Conservation (phyloP, 2,888 invertebrate genomes). For the Cotesia congregata region DNA sequence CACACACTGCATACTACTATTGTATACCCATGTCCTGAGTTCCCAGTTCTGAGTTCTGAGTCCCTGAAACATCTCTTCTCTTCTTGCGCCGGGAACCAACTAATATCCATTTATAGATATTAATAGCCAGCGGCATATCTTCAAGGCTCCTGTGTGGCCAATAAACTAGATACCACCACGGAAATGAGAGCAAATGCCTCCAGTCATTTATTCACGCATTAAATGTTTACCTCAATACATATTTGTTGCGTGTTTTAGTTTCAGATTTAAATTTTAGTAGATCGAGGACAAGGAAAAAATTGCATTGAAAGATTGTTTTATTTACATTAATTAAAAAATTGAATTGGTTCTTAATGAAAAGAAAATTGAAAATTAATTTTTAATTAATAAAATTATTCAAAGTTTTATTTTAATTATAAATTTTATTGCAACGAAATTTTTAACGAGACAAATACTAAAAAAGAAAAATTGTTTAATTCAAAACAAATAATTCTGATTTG, state of each 20-base stretch:
- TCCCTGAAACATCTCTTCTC: background rate
- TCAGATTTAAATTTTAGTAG: background rate
- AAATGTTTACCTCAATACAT: background rate
- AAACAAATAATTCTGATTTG: no score
- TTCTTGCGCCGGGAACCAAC: background rate
- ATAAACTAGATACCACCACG: conserved; percentile 21
- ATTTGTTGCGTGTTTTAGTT: background rate
- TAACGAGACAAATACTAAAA: no score
- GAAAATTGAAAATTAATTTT: no score
- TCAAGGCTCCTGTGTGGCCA: conserved; percentile 3
- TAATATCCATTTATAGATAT: conserved; percentile 35
- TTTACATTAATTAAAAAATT: background rate
- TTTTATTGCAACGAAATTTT: no score
- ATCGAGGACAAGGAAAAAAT: background rate
- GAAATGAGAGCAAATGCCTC: conserved; percentile 28
- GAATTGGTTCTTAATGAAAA: no score
- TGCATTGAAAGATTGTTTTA: background rate
- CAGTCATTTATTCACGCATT: background rate
- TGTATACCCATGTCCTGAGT: background rate
- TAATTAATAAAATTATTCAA: no score
- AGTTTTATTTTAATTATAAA: no score
- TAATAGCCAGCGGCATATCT: conserved; percentile 36
- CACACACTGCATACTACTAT: background rate
- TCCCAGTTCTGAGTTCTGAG: conserved; percentile 1
- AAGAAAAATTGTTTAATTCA: no score